phyloP scores from a whole-genome alignment of 1,140 invertebrate genomes.

The Drosophila obscura region DNA sequence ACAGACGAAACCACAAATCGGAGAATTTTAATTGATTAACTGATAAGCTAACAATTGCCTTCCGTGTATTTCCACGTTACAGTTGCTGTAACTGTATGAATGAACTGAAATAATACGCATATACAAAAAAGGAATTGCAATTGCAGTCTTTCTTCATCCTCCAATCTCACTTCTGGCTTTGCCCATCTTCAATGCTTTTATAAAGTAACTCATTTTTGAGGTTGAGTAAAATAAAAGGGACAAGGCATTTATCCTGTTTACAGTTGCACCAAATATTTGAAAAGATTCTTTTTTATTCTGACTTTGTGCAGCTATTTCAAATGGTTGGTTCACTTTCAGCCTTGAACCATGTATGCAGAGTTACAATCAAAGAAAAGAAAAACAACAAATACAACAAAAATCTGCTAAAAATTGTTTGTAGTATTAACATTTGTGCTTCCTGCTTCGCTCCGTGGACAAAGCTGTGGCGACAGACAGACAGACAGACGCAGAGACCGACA shows the following conservation, averaged over 20 bases:
- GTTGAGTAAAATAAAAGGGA: slow-evolving; percentile 57
- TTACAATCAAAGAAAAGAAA: slow-evolving; percentile 17
- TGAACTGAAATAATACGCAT: too few relatives aligned
- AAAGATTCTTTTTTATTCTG: slow-evolving; percentile 18
- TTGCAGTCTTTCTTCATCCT: not conserved
- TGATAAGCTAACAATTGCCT: too few relatives aligned
- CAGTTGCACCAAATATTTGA: slow-evolving; percentile 26
- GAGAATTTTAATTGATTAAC: too few relatives aligned
- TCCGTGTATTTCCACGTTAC: too few relatives aligned
- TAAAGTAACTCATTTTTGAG: slow-evolving; percentile 48
- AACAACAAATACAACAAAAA: slow-evolving; percentile 7
- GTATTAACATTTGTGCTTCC: slow-evolving; percentile 47
- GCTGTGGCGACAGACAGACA: slow-evolving; percentile 2
- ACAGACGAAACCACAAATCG: too few relatives aligned
- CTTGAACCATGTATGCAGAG: slow-evolving; percentile 9
- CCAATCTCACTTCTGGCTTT: slow-evolving; percentile 4
- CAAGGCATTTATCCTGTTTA: slow-evolving; percentile 30
- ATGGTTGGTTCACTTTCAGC: slow-evolving; percentile 29
- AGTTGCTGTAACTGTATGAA: too few relatives aligned
- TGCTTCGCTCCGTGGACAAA: not conserved
- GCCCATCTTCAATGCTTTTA: not conserved
- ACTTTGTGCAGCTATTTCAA: slow-evolving; percentile 12
- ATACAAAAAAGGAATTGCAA: not conserved
- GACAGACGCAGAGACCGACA: slow-evolving; percentile 4
- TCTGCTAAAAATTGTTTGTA: slow-evolving; percentile 32